Evolutionary conservation across 2,113 vertebrate genomes (phyloP), one percentile per base, ranked within the genome.

Genomic region (Corythoichthys haematopterus): DNA sequence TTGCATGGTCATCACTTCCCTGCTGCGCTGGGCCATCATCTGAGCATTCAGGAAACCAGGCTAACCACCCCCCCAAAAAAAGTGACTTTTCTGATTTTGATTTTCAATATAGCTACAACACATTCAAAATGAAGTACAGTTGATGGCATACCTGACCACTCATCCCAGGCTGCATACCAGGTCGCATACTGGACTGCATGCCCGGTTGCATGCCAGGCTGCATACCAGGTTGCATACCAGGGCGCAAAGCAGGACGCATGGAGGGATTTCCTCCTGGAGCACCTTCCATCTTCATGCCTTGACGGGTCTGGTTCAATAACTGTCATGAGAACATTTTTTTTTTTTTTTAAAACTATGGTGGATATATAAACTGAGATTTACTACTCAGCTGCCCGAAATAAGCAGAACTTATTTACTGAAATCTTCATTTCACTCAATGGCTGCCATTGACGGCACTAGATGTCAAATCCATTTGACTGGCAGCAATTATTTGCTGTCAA

Each of bases 281-380:
- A 51, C 77, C 93, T 64, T 99, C 97, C 88, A 97, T 93, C 83
- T 97, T 98, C 38, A 96, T 91, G 0, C 85, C 87, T 82, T 96
- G 96, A 63, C 94, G 91, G 5, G 87, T 94, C 90, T 98, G 96
- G 87, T 98, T 99, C 90, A 99, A 89, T 78, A 98, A 96, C 97
- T 99, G 83, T 14, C 46, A 69, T 13, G 14, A 72, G 12, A 76
- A 2, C 11, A 65, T 6, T 60, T 61, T 1, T 40, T 40, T 1
- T 40, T 40, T 43, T 43, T 2, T 8, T 8, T 1, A 28, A 28
- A 8, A 8, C 9, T 43, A 43, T 5, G 6, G 40, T 43, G 4
- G 40, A 43, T 43, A 3, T 43, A 43, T 43, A 4, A 28, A 8
- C 40, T 43, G 40, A 43, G 40, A 43, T 7, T 5, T 43, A 43